Evolutionary conservation across 2,888 invertebrate genomes (phyloP), one percentile per base, ranked within the genome.

Genomic region (Ethmia dodecea): DNA sequence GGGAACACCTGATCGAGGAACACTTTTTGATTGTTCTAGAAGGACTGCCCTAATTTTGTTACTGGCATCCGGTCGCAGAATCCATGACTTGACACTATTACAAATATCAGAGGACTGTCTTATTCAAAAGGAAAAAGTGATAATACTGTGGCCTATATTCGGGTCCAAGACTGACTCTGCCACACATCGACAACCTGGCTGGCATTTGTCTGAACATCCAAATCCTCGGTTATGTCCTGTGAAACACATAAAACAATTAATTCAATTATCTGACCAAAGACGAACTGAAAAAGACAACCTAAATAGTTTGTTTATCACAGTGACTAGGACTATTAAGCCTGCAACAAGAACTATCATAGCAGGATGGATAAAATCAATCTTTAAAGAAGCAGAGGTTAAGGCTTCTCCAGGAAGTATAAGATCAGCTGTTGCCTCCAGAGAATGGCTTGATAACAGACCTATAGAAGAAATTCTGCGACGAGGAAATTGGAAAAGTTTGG

Each of bases 61-160:
- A 12, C 15, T 32, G 15, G 22, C 14, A 5, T 32, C 32, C 3
- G 32, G 32, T 9, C 13, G 32, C 4, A 13, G 32, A n/a, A n/a
- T 32, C 5, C 32, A 32, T 25, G 32, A 32, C 10, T 13, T 32
- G 10, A 32, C 32, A 4, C 15, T 32, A 6, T 25, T 32, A 5
- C n/a, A 14, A 4, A n/a, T 32, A n/a, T 9, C 9, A n/a, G 4
- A 11, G 13, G 15, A 13, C 13, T 8, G 25, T 25, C 25, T 5
- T 25, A 6, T 14, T 3, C 5, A 13, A 5, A 6, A 12, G 5
- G 25, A n/a, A 9, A 9, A 13, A 9, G 5, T 10, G 10, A 14
- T 32, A 3, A 14, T 14, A 6, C 14, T 32, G 6, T 32, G 32
- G 32, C 32, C 32, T n/a, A n/a, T n/a, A 4, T 32, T 32, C 10